Evolutionary conservation across 2,888 invertebrate species (phyloP).

Genomic region (Diplazon laetatorius): DNA sequence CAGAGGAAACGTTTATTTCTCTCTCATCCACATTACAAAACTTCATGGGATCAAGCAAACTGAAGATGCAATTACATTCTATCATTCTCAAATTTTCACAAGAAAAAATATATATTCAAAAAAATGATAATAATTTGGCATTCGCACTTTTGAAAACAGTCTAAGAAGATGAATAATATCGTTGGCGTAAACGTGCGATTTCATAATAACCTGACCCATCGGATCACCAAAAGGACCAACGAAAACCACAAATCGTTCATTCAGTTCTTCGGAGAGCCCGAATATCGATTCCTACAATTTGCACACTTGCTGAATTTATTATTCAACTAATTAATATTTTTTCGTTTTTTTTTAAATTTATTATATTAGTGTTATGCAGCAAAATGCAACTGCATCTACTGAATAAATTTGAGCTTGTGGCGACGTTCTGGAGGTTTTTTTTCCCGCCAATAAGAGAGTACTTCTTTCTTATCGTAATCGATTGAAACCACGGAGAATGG

Average conservation of each 20-base stretch:
- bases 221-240: background rate
- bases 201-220: background rate
- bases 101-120: background rate
- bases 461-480: slow-evolving; percentile 44
- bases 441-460: too few relatives aligned
- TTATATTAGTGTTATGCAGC: too few relatives aligned
- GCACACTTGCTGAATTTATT: background rate
- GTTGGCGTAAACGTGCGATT: background rate
- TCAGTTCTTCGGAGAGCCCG: background rate
- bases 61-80: slow-evolving; percentile 37
- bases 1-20: slow-evolving; percentile 18
- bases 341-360: too few relatives aligned
- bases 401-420: too few relatives aligned
- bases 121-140: background rate
- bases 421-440: too few relatives aligned
- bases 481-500: slow-evolving; percentile 34
- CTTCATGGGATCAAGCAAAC: slow-evolving; percentile 34
- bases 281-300: background rate
- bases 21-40: slow-evolving; percentile 14
- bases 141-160: slow-evolving; percentile 1
- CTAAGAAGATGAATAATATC: background rate
- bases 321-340: too few relatives aligned
- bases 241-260: background rate
- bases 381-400: too few relatives aligned
- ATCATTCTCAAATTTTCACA: slow-evolving; percentile 13